phyloP scores from a whole-genome alignment of 2,113 vertebrate species.

The Ameiurus melas region DNA sequence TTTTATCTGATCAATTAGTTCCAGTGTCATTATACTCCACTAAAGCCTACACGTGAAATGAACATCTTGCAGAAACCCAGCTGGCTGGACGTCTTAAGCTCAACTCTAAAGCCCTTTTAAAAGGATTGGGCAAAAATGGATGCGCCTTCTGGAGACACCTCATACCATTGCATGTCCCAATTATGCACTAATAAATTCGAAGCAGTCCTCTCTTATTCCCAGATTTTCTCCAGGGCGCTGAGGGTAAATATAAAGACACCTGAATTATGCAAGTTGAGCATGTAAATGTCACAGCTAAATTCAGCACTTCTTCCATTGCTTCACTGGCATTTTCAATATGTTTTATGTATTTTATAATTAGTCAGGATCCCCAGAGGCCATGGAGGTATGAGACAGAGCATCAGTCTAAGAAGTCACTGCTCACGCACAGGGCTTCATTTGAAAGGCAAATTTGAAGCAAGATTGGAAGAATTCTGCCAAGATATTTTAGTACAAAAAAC shows the following conservation, averaged over 20 bases:
- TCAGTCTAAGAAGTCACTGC: slow-evolving; percentile 48
- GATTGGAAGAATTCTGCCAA: slow-evolving; percentile 27
- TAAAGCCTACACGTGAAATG: slow-evolving; percentile 31
- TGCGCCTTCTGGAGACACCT: not conserved
- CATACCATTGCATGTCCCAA: not conserved
- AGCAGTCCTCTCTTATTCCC: slow-evolving; percentile 47
- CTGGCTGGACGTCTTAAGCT: not conserved
- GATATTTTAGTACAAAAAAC: slow-evolving; percentile 41
- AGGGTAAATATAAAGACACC: slow-evolving; percentile 69
- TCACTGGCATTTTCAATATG: slow-evolving; percentile 66
- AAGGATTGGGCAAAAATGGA: not conserved
- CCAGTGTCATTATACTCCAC: slow-evolving; percentile 8
- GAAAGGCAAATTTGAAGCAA: slow-evolving; percentile 63
- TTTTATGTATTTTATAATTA: slow-evolving; percentile 78
- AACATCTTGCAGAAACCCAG: slow-evolving; percentile 4
- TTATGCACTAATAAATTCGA: slow-evolving; percentile 52
- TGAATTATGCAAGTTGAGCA: slow-evolving; percentile 71
- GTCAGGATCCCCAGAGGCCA: slow-evolving; percentile 57
- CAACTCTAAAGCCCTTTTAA: not conserved
- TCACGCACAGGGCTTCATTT: slow-evolving; percentile 61
- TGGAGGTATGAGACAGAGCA: slow-evolving; percentile 43
- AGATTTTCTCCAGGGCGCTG: slow-evolving; percentile 41
- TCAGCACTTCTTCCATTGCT: slow-evolving; percentile 68
- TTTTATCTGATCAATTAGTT: slow-evolving; percentile 52
- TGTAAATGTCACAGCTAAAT: slow-evolving; percentile 74